Conservation (phyloP, 2,113 vertebrate genomes). For the Pollimyrus isidori region DNA sequence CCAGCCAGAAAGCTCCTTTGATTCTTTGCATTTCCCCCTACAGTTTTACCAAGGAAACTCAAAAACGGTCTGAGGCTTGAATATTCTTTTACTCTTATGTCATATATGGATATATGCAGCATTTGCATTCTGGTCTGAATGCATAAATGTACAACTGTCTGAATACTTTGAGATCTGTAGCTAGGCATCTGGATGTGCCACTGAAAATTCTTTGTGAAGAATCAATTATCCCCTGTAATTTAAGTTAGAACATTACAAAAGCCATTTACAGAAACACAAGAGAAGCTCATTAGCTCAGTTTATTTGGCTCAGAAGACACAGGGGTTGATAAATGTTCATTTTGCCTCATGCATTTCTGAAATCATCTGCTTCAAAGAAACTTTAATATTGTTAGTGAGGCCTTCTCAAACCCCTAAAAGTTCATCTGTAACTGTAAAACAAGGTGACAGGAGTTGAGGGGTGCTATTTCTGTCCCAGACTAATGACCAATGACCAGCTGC, state of each 20-base stretch:
- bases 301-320: not conserved
- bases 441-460: not conserved
- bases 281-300: not conserved
- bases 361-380: not conserved
- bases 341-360: not conserved
- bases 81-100: not conserved
- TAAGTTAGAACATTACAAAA: not conserved
- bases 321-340: not conserved
- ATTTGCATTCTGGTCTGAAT: not conserved
- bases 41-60: not conserved
- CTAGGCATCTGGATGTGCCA: not conserved
- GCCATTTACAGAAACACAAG: not conserved
- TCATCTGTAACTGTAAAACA: not conserved
- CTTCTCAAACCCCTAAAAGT: not conserved
- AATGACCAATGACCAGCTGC: not conserved
- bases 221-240: not conserved
- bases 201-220: not conserved
- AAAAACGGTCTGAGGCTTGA: not conserved
- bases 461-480: not conserved
- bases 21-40: not conserved
- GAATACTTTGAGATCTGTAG: not conserved
- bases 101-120: not conserved
- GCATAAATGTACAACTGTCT: not conserved
- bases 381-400: not conserved
- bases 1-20: not conserved